Percentiles rank a stretch among this genome's conserved stretches.
These are phyloP conservation scores for Psilopogon haemacephalus DNA, from an alignment of 2,113 vertebrate species.

Conservation along the genomic window DNA sequence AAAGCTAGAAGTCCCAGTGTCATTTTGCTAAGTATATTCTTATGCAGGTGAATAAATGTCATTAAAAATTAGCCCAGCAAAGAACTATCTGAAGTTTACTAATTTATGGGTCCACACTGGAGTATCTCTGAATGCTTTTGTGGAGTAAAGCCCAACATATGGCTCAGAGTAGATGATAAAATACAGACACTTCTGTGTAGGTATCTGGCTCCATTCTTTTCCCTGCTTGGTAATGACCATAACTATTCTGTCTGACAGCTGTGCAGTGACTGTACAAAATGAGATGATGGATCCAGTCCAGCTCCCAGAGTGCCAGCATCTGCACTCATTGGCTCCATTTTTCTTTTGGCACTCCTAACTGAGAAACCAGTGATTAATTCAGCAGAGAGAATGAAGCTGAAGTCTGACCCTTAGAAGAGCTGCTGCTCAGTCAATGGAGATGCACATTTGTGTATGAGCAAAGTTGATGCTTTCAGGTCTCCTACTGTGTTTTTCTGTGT, in stretches of 20 bases:
- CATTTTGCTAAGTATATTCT: not conserved
- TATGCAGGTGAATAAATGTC: not conserved
- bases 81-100: not conserved
- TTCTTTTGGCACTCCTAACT: not conserved
- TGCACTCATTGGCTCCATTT: not conserved
- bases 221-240: not conserved
- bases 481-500: not conserved
- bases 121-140: not conserved
- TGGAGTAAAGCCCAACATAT: not conserved
- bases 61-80: not conserved
- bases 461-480: not conserved
- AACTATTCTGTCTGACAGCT: constrained; percentile 29
- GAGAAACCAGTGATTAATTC: not conserved
- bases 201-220: not conserved
- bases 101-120: not conserved
- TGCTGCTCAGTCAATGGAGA: not conserved
- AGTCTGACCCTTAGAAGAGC: not conserved
- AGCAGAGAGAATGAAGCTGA: not conserved
- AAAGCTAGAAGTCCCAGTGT: not conserved
- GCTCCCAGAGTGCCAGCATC: constrained; percentile 48
- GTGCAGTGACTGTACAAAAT: not conserved
- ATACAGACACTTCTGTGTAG: not conserved
- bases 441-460: rapidly evolving
- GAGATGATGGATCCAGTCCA: constrained; percentile 5
- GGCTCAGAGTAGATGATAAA: not conserved